Evolutionary conservation across 2,113 vertebrate species (phyloP).

Genomic region (Cephalophus harveyi): DNA sequence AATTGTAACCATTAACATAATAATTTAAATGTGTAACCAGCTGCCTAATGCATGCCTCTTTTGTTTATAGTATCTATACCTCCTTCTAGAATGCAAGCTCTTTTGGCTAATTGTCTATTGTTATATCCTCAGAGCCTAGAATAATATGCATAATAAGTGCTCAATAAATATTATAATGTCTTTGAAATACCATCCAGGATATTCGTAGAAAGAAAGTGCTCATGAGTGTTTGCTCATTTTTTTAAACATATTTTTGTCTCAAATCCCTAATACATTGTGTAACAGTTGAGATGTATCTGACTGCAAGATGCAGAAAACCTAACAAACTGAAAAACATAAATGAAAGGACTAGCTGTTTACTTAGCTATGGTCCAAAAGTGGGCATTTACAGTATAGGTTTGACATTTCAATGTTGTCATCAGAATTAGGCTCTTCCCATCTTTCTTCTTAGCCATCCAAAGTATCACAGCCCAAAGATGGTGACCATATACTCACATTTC

Average conservation of each 20-base stretch:
- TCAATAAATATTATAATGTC: neutral
- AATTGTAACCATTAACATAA: neutral
- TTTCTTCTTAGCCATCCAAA: neutral
- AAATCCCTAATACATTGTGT: neutral
- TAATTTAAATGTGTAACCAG: neutral
- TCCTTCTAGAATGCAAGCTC: neutral
- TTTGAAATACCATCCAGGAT: neutral
- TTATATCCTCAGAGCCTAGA: neutral
- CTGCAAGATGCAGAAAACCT: neutral
- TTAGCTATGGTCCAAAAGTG: neutral
- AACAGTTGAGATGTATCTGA: neutral
- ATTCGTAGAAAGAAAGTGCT: neutral
- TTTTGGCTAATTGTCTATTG: neutral
- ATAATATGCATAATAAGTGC: neutral
- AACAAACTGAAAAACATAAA: neutral
- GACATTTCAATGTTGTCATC: neutral
- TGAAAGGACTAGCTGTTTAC: neutral
- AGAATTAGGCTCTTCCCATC: neutral
- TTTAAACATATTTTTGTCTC: conserved; percentile 11
- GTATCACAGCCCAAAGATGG: neutral
- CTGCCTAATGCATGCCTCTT: neutral
- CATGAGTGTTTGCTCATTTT: neutral
- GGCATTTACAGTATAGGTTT: neutral
- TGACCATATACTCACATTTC: neutral
- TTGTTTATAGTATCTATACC: neutral